phyloP scores from a whole-genome alignment of 2,113 vertebrate genomes.

The Ageneiosus marmoratus region DNA sequence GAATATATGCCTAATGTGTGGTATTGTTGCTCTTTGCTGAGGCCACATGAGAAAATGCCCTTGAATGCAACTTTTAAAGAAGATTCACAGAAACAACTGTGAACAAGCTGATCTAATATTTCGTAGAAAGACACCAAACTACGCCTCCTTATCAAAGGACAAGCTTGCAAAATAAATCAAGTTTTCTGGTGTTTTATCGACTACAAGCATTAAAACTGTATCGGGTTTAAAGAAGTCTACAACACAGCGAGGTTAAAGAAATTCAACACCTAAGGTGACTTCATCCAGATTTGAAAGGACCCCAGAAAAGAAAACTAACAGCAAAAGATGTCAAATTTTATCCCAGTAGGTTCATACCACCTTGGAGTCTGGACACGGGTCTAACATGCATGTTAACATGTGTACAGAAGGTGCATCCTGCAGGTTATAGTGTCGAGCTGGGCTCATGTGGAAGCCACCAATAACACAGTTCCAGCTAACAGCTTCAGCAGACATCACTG shows the following conservation, averaged over 20 bases:
- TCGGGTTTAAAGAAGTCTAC: background rate
- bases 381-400: background rate
- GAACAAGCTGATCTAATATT: background rate
- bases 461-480: constrained; percentile 40
- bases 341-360: background rate
- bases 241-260: background rate
- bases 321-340: too few species aligned
- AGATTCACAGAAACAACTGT: background rate
- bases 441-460: constrained; percentile 19
- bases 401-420: background rate
- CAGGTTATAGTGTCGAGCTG: constrained; percentile 7
- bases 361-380: background rate
- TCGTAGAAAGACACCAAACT: background rate
- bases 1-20: background rate
- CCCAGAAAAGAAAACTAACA: too few species aligned
- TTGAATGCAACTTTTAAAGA: background rate
- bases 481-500: constrained; percentile 54
- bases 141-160: background rate
- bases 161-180: background rate
- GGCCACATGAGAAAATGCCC: background rate
- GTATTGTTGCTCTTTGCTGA: background rate
- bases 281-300: background rate
- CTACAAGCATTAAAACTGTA: background rate
- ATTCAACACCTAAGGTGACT: background rate
- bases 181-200: background rate